These are phyloP conservation scores for Cacatua alba DNA, from an alignment of 2,113 vertebrate species.

Conservation along the genomic window DNA sequence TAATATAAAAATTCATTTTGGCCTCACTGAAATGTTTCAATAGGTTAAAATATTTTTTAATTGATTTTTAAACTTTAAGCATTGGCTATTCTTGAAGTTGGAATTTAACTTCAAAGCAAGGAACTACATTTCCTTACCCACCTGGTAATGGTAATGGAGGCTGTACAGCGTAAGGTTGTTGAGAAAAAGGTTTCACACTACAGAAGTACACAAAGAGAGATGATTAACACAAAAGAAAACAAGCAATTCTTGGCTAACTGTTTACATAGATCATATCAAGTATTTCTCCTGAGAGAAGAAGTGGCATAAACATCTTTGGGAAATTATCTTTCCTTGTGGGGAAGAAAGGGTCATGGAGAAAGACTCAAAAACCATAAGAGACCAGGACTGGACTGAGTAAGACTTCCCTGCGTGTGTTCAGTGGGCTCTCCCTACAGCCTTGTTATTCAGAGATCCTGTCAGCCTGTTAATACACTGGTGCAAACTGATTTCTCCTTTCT, in stretches of 20 bases:
- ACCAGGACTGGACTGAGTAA: background rate
- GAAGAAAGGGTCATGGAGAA: background rate
- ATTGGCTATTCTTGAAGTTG: background rate
- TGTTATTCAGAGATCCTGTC: background rate
- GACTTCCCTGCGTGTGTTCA: background rate
- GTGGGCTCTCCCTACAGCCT: background rate
- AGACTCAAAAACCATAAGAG: background rate
- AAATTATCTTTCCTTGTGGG: background rate
- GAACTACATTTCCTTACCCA: conserved; percentile 58
- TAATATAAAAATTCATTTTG: background rate
- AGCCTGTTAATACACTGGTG: background rate
- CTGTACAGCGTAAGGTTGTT: conserved; percentile 89
- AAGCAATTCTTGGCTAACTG: background rate
- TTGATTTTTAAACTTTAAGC: background rate
- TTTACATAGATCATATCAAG: background rate
- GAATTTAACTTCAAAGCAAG: background rate
- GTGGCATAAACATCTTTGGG: background rate
- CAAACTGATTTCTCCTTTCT: background rate
- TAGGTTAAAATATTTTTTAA: background rate
- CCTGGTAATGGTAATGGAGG: conserved; percentile 87
- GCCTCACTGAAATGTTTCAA: background rate
- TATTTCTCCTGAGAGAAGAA: background rate
- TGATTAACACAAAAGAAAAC: background rate
- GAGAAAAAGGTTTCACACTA: conserved; percentile 95
- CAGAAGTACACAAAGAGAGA: conserved; percentile 25